Conservation (phyloP, 2,888 invertebrate genomes). For the Caenorhabditis sp. region DNA sequence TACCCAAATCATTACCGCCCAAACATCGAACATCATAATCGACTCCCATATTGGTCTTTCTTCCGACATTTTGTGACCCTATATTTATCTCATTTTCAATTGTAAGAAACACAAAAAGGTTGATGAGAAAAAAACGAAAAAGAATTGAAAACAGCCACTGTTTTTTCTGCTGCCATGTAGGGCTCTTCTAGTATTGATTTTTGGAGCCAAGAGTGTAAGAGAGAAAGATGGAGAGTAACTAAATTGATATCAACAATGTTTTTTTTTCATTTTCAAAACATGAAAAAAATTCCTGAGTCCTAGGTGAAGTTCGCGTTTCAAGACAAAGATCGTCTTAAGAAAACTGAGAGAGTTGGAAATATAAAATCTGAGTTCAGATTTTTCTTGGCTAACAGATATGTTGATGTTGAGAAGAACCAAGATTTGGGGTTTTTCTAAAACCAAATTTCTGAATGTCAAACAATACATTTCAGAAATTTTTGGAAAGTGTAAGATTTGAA, state of each 20-base stretch:
- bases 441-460: no score
- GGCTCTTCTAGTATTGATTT: slow-evolving; percentile 2
- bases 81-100: not conserved
- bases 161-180: slow-evolving; percentile 13
- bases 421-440: no score
- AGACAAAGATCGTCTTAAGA: no score
- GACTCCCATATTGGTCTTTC: slow-evolving; percentile 44
- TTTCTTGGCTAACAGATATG: no score
- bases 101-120: not conserved
- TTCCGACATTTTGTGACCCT: slow-evolving; percentile 16
- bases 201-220: not conserved
- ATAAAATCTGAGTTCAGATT: no score
- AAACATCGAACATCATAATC: slow-evolving; percentile 38
- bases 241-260: not conserved
- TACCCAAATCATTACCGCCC: slow-evolving; percentile 43
- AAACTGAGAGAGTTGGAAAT: no score
- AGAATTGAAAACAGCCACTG: slow-evolving; percentile 9
- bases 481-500: not conserved
- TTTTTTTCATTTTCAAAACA: slow-evolving; percentile 2
- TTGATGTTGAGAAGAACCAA: no score
- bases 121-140: slow-evolving; percentile 2
- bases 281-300: no score
- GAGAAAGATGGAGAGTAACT: slow-evolving; percentile 7
- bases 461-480: no score
- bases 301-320: no score